Base-by-base conservation (phyloP, 2,888 invertebrate genomes). In the Oligia fasciuncula region DNA sequence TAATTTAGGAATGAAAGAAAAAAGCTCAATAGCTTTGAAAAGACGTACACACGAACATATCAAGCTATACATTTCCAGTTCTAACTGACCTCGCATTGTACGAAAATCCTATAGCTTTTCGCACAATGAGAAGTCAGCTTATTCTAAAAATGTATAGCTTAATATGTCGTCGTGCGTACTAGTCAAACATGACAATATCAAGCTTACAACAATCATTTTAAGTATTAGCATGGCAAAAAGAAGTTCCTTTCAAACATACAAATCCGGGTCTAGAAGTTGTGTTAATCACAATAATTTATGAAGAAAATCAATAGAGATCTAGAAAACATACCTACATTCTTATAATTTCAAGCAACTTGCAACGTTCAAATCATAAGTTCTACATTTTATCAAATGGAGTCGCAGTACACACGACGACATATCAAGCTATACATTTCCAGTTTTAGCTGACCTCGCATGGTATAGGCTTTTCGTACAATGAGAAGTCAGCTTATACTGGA, bases 1-100 rank as follows among this genome's bases (percentile, higher is more conserved):
- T 73, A 80, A 70, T 29, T 71, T 76, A 80, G 80, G 87, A 87
- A 85, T 87, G 81, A 87, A 75, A 75, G 85, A 85, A 85, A 40
- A 54, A 72, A 65, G 57, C 57, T 29, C 43, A 4, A 29, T 2
- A 29, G 57, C 46, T 67, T 67, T 19, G 4, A 72, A 65, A 17
- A 29, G 0, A 9, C 29, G 29, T 63, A 35, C 3, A 17, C 57
- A 60, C 57, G 57, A 57, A 23, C 11, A 23, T 57, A n/a, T 57
- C 4, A 11, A 57, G 23, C 54, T 57, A n/a, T 57, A 23, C 23
- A 23, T n/a, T 57, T 23, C 19, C 9, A 57, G 54, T 54, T 54
- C 19, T 54, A 54, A 54, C 19, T 57, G 23, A 57, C 23, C 23
- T 9, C 8, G 23, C 9, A 57, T 57, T 23, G 23, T 57, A 57